Conservation (phyloP, 2,113 vertebrate genomes). For the Acanthisitta chloris region DNA sequence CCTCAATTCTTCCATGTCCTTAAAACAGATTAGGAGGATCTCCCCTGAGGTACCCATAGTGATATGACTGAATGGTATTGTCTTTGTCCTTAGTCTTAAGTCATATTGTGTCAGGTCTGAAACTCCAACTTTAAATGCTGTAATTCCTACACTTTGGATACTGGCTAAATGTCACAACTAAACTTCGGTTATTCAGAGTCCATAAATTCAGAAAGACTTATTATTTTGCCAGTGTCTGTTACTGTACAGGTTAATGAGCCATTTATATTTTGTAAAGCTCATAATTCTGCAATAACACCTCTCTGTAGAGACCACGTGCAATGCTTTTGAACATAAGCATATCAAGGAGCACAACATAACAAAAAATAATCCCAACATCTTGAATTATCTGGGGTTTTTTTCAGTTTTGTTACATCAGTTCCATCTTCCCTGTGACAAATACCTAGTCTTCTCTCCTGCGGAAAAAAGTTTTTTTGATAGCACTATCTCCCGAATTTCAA, state of each 20-base stretch:
- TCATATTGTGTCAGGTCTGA: neutral
- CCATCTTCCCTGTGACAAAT: neutral
- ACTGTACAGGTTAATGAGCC: neutral
- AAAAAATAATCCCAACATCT: neutral
- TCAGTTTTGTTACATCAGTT: neutral
- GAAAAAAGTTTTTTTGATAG: neutral
- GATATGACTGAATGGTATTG: neutral
- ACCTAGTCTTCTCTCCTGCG: neutral
- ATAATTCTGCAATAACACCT: neutral
- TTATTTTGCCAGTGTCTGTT: neutral
- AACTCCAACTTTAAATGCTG: neutral
- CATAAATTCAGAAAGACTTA: neutral
- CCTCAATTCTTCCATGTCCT: neutral
- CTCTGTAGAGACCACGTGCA: neutral
- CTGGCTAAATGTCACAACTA: neutral
- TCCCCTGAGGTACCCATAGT: neutral
- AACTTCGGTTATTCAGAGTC: neutral
- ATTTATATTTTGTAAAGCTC: neutral
- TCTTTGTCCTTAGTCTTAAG: neutral
- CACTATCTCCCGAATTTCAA: neutral
- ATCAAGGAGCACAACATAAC: neutral
- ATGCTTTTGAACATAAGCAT: neutral
- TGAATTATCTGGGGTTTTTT: neutral
- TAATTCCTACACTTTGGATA: fast-evolving
- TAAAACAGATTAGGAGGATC: neutral